Base-by-base conservation (phyloP, 2,113 vertebrate genomes). In the Cnemophilus loriae region DNA sequence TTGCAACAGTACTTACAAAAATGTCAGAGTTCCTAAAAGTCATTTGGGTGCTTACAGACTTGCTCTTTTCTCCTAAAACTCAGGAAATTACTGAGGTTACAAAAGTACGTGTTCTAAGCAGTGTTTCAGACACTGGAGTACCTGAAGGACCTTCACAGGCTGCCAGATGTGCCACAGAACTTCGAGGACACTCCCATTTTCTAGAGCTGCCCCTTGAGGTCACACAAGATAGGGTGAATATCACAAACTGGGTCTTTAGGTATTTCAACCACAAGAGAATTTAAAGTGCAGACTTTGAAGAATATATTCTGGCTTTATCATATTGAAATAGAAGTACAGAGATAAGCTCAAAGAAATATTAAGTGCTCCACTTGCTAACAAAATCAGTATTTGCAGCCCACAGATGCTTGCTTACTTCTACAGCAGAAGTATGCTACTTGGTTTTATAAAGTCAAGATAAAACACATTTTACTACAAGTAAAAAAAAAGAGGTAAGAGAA, bases 141-240 rank as follows among this genome's bases (percentile, higher is more conserved):
- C 27, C 17, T 44, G 37, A 60, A 33, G 30, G 30, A 60, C 33
- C 30, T 41, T 41, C 18, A 24, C 0, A 44, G 53, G 30, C 50
- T 68, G 35, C 49, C 77, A 74, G 21, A 77, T 32, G 32, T 30
- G 13, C 26, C 61, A 41, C 3, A 30, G 24, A n/a, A 68, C 24
- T 53, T 42, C 10, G 2, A 73, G 47, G 24, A n/a, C 32, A 46
- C 7, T 32, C 11, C 27, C 14, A 18, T 59, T 63, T 83, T 42
- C 49, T 88, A 33, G 27, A 82, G 53, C 14, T 46, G 53, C 44
- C 64, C 44, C 50, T 21, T 71, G 49, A 76, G 39, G 32, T 56
- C 49, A 63, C 30, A 46, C 15, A 59, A 52, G 28, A n/a, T 14
- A 67, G 16, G 0, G 0, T 2, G 5, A 65, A 16, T 21, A 82